A percentile compares a stretch with the other conserved stretches of the same genome.
Conservation (phyloP, 30 jellyfish, hydroid and myxozoan species). For the Chrysaora quinquecirrha region DNA sequence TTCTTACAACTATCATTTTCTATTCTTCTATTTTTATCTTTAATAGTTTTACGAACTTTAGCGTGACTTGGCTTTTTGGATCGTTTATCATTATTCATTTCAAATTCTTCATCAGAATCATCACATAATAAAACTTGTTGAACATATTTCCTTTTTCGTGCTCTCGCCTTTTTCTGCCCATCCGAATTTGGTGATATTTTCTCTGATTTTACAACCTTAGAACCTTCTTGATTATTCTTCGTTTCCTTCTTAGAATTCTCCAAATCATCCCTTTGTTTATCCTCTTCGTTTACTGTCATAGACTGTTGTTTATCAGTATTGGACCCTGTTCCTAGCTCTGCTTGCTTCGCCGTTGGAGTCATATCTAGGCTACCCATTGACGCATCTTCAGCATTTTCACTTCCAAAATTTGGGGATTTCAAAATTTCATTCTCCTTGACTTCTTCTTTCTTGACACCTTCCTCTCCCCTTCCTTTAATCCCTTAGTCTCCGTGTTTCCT, state of each 20-base stretch:
- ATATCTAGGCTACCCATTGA: too few species aligned
- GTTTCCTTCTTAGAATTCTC: too few species aligned
- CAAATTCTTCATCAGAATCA: conserved; percentile 49
- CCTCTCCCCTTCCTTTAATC: too few species aligned
- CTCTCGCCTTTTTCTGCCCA: conserved; percentile 33
- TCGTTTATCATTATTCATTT: not conserved
- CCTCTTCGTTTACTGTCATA: not conserved
- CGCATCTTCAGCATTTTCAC: not conserved
- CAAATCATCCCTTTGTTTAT: not conserved
- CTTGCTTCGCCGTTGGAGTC: too few species aligned
- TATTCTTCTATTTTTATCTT: not conserved
- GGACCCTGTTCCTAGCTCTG: not conserved
- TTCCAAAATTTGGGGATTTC: too few species aligned
- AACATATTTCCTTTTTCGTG: conserved; percentile 39
- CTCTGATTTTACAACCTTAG: not conserved
- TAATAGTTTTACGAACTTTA: not conserved
- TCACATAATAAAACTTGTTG: conserved; percentile 17
- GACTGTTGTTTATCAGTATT: not conserved
- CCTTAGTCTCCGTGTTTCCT: not conserved
- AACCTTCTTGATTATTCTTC: not conserved
- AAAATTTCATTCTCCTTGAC: not conserved
- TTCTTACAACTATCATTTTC: not conserved
- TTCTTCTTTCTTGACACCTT: not conserved
- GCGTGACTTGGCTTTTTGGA: conserved; percentile 4
- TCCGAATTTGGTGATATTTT: conserved; percentile 47